Evolutionary conservation across 1,140 invertebrate species (phyloP), one percentile per base, ranked within the genome.

Genomic region (Drosophila truncata): DNA sequence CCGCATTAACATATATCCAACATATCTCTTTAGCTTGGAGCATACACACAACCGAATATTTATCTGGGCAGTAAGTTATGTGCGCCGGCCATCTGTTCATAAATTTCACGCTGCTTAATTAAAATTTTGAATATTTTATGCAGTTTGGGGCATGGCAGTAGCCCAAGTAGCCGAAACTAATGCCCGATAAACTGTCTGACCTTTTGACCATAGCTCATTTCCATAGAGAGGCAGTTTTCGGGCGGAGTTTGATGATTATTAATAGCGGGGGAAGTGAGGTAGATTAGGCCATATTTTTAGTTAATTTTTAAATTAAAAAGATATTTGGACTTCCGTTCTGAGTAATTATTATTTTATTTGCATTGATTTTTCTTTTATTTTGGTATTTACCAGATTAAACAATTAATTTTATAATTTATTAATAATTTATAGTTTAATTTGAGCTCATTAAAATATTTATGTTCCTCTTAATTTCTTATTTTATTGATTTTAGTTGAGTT

Each of bases 1-100:
- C 79, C 66, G 79, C 83, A 87, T 86, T 86, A 85, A 69, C 82
- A 83, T 83, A 80, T 60, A 72, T 71, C 31, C 35, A 58, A 31
- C 61, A 67, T 41, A 52, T 54, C 31, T 49, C 39, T 29, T 42
- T 57, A 11, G 10, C 33, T 13, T 6, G 1, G n/a, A 52, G 39
- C 23, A 72, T 42, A 58, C 44, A 71, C 18, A 2, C n/a, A n/a
- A 47, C 25, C 20, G 58, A 41, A 52, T 50, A 67, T 62, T 50
- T 78, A 70, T 70, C 66, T 70, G 66, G 58, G 37, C 55, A 62
- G 31, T 63, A 80, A 60, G 67, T 64, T 65, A 39, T 60, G 57
- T 59, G 65, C 54, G 49, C 44, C 29, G 47, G 23, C 70, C 66
- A 72, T 72, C 69, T 72, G 69, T 72, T 72, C 69, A 72, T 72